Base-by-base conservation (phyloP, 1,140 invertebrate genomes). In the Schmidtea mediterranea region DNA sequence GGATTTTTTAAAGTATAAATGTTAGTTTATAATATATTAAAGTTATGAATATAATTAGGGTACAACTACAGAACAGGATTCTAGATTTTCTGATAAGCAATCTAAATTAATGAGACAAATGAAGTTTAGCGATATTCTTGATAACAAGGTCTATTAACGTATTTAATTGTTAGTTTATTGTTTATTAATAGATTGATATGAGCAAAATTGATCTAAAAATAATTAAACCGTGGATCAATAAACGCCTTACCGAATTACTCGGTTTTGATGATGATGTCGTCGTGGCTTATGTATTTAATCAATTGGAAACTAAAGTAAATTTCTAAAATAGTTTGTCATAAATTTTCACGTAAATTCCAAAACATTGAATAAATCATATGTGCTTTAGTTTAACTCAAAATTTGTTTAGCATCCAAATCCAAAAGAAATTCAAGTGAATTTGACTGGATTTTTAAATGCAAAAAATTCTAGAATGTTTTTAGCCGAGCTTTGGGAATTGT, bases 21-120 rank as follows among this genome's bases (percentile, higher is more conserved):
- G 51, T 51, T 54, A 67, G 69, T 23, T 32, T 32, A 32, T 32
- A 32, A 6, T 32, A 32, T 32, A 6, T 32, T 10, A 32, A 40
- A 2, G 2, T n/a, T n/a, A n/a, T n/a, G n/a, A n/a, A 40, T 13
- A 43, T 48, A 52, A 59, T 36, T 59, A 92, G 84, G 90, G 90
- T 40, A 97, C 89, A 23, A 90, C 79, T 56, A 81, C 87, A 37
- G 86, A 94, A 61, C 90, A 97, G 68, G 90, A 97, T 66, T 94
- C 83, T 59, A 75, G 90, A 54, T 98, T 97, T 69, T 82, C 83
- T 59, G 87, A 98, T 66, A 97, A 97, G 65, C 86, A 95, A 67
- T 95, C 97, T 67, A 97, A 97, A 59, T 71, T 97, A 36, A 74
- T 98, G 62, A 97, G 94, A 63, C 80, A 84, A 65, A 89, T 98